Evolutionary conservation across 2,797 vertebrate species (phyloP).

Genomic region (Crax fasciolata): DNA sequence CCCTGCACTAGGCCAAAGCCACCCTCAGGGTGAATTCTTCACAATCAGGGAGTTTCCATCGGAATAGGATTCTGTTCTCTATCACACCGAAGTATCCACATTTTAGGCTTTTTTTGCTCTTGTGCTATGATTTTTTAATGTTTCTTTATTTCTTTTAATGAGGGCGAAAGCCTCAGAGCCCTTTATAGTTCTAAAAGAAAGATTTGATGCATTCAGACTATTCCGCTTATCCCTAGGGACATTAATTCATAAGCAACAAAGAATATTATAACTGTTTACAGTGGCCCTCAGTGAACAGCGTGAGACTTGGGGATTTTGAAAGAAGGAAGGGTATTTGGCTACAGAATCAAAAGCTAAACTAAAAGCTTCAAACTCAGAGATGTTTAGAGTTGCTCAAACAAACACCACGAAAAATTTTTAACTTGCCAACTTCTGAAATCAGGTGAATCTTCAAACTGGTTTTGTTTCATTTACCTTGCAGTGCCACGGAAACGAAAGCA

Average conservation of each 20-base stretch:
- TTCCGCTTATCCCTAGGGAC: background rate
- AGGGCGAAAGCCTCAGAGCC: background rate
- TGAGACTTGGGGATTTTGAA: constrained; percentile 26
- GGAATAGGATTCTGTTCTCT: background rate
- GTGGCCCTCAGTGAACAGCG: background rate
- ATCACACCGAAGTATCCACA: background rate
- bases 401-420: background rate
- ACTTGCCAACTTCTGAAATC: background rate
- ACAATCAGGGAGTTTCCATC: background rate
- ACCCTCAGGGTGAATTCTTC: background rate
- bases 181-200: constrained; percentile 32
- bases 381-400: constrained; percentile 37
- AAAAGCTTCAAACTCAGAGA: constrained; percentile 26
- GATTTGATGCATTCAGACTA: constrained; percentile 22
- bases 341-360: constrained; percentile 33
- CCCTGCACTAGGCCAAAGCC: background rate
- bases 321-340: constrained; percentile 27
- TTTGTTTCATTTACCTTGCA: constrained; percentile 24
- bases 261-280: constrained; percentile 50
- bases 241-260: constrained; percentile 44
- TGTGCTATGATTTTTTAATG: background rate
- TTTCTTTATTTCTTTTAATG: constrained; percentile 23
- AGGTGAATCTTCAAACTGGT: background rate
- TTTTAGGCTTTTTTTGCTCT: background rate
- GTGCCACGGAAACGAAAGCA: constrained; percentile 19